These are phyloP conservation scores for Plutomurus gul DNA, from an alignment of 1,140 invertebrate genomes.

Conservation along the genomic window DNA sequence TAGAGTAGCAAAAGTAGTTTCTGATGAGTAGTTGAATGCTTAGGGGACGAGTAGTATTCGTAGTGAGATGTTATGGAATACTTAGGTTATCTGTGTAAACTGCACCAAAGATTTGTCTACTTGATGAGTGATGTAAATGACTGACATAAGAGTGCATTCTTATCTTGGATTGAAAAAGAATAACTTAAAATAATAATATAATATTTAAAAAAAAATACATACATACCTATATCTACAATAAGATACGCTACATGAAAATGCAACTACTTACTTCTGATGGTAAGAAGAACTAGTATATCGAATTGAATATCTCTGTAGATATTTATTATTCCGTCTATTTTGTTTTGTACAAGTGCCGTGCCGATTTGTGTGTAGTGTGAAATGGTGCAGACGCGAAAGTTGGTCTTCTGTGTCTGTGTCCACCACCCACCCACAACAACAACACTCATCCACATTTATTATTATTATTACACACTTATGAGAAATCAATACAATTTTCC, in stretches of 20 bases:
- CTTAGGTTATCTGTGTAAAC: background rate
- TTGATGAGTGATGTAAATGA: slow-evolving; percentile 6
- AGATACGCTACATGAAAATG: background rate
- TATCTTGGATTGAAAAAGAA: background rate
- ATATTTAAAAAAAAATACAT: too few species aligned
- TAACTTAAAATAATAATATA: background rate
- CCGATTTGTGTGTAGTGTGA: background rate
- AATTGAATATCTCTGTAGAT: background rate
- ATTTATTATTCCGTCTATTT: background rate
- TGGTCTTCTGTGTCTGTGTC: too few species aligned
- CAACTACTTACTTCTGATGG: background rate
- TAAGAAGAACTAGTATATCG: background rate
- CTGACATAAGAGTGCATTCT: slow-evolving; percentile 5
- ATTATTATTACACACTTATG: too few species aligned
- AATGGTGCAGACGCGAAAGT: background rate
- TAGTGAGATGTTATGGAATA: background rate
- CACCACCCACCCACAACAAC: too few species aligned
- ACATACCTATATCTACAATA: background rate
- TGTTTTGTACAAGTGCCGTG: background rate
- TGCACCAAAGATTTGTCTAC: slow-evolving; percentile 9
- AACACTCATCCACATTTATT: too few species aligned
- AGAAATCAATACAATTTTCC: background rate
- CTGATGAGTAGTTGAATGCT: background rate
- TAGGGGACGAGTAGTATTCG: too few species aligned
- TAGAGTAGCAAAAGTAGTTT: background rate